A percentile compares a stretch with the other conserved stretches of the same genome.
phyloP scores from a whole-genome alignment of 2,888 invertebrate genomes.

The Drosophila testacea region DNA sequence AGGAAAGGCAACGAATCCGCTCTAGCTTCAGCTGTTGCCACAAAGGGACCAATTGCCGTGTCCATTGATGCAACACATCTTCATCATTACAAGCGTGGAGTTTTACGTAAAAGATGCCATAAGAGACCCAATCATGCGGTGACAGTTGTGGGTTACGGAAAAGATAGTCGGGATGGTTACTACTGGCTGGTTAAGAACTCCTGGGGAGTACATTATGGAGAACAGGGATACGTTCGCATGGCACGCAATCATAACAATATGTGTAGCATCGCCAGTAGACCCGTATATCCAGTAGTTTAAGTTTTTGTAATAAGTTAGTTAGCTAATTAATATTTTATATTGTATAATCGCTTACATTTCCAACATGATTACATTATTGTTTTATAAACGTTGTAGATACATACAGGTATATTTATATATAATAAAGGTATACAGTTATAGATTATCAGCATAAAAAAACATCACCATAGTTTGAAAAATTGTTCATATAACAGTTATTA shows the following conservation, averaged over 20 bases:
- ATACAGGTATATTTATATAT: slow-evolving; percentile 13
- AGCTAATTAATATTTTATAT: slow-evolving; percentile 12
- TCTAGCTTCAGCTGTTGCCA: slow-evolving; percentile 91
- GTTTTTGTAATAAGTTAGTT: background rate
- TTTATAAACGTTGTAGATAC: slow-evolving; percentile 40
- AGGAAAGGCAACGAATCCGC: slow-evolving; percentile 89
- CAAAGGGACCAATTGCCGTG: slow-evolving; percentile 92
- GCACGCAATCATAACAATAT: slow-evolving; percentile 92
- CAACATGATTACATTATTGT: slow-evolving; percentile 25
- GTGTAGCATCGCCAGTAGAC: slow-evolving; percentile 93
- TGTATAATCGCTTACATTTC: slow-evolving; percentile 10
- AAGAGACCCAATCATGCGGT: slow-evolving; percentile 91
- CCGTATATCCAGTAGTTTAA: slow-evolving; percentile 90
- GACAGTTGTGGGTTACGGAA: slow-evolving; percentile 82
- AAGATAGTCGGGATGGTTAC: slow-evolving; percentile 84
- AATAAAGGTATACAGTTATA: slow-evolving; percentile 23
- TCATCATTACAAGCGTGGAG: slow-evolving; percentile 92
- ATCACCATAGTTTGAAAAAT: slow-evolving; percentile 57
- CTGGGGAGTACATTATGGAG: slow-evolving; percentile 90
- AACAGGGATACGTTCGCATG: slow-evolving; percentile 94
- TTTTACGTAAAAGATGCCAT: slow-evolving; percentile 91
- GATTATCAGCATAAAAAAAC: slow-evolving; percentile 56
- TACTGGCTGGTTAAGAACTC: slow-evolving; percentile 91
- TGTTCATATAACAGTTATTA: slow-evolving; percentile 54
- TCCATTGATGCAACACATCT: slow-evolving; percentile 95